Conservation (phyloP, 2,797 vertebrate species). For the Malacoraja senta region DNA sequence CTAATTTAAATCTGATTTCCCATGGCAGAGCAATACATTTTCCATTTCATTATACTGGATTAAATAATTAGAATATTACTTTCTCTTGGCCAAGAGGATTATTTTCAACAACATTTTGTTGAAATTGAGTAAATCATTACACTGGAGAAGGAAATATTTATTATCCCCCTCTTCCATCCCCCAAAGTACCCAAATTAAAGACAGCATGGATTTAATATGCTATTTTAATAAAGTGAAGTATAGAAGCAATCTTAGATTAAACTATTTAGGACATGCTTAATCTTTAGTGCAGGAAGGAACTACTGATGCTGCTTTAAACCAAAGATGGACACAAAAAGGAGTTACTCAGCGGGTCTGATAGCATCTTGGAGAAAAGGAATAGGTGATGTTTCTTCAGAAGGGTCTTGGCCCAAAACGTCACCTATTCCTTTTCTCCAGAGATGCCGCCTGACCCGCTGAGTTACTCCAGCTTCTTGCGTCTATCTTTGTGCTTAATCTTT, state of each 20-base stretch:
- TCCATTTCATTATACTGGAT: slow-evolving; percentile 7
- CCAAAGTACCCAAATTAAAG: background rate
- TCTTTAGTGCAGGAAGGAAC: too few relatives aligned
- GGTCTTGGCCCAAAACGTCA: too few relatives aligned
- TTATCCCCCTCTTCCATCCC: too few relatives aligned
- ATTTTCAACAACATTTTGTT: background rate
- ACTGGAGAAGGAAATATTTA: too few relatives aligned
- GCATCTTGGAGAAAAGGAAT: too few relatives aligned
- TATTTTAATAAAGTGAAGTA: background rate
- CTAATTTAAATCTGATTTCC: background rate
- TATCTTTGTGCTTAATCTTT: background rate
- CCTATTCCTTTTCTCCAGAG: too few relatives aligned
- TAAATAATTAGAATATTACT: background rate
- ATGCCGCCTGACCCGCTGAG: too few relatives aligned
- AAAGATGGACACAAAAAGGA: too few relatives aligned
- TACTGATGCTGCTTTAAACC: too few relatives aligned
- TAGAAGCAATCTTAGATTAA: background rate
- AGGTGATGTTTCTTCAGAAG: too few relatives aligned
- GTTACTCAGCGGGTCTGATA: too few relatives aligned
- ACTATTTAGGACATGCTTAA: background rate
- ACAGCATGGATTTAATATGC: background rate
- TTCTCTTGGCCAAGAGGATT: background rate
- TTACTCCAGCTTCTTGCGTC: too few relatives aligned
- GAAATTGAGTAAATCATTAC: background rate
- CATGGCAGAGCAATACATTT: background rate